Percentiles rank a stretch among this genome's conserved stretches.
Conservation (phyloP, 2,113 vertebrate species). For the Bufo gargarizans region DNA sequence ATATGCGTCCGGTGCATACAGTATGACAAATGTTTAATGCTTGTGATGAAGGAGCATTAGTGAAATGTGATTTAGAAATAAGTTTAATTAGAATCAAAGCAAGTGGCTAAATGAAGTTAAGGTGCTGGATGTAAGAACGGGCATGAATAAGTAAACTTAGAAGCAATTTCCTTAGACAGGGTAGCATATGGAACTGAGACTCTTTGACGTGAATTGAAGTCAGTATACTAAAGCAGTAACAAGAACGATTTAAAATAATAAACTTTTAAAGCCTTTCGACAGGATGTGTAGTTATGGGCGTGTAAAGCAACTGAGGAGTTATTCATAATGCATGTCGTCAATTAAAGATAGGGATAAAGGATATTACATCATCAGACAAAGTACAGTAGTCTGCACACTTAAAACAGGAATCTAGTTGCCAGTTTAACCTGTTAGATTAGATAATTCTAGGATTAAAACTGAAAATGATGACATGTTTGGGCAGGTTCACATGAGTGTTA, state of each 20-base stretch:
- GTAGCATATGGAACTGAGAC: conserved; percentile 48
- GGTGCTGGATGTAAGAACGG: conserved; percentile 3
- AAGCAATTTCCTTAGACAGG: conserved; percentile 25
- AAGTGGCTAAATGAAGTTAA: conserved; percentile 10
- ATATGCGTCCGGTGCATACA: background rate
- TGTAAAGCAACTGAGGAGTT: conserved; percentile 26
- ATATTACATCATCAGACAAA: conserved; percentile 27
- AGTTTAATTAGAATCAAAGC: conserved; percentile 32
- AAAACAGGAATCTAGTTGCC: background rate
- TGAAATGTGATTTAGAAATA: conserved; percentile 39
- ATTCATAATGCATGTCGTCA: conserved; percentile 30
- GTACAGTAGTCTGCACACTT: background rate
- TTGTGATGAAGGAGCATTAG: conserved; percentile 10
- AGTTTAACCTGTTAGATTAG: background rate
- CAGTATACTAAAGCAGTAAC: conserved; percentile 15
- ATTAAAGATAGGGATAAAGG: conserved; percentile 28
- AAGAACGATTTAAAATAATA: conserved; percentile 42
- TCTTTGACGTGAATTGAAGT: conserved; percentile 27
- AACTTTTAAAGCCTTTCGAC: conserved; percentile 38
- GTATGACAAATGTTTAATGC: background rate
- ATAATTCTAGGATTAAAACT: background rate
- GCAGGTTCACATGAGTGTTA: no score
- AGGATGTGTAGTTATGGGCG: conserved; percentile 40
- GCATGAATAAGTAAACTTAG: conserved; percentile 29
- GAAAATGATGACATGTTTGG: background rate